Percentiles rank a stretch among this genome's conserved stretches.
Conservation (phyloP, 2,888 invertebrate genomes). For the Drosophila mimica region DNA sequence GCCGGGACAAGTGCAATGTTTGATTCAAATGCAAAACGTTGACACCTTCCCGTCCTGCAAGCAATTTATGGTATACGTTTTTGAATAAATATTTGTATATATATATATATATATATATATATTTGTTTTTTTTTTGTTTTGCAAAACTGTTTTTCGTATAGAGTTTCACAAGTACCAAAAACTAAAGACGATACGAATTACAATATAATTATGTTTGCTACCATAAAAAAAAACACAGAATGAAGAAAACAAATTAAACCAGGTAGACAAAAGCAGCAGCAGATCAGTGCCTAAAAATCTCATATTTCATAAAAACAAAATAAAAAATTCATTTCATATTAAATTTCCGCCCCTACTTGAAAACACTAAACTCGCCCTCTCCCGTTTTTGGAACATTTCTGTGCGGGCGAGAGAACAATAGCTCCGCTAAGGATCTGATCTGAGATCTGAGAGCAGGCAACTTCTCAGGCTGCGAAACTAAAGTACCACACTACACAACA, state of each 20-base stretch:
- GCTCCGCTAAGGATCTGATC: conserved; percentile 54
- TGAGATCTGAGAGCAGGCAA: conserved; percentile 32
- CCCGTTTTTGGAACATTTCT: conserved; percentile 24
- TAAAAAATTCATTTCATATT: conserved; percentile 71
- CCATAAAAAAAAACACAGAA: conserved; percentile 14
- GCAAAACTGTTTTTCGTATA: conserved; percentile 31
- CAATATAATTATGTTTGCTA: conserved; percentile 43
- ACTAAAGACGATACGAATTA: conserved; percentile 33
- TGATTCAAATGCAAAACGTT: conserved; percentile 82
- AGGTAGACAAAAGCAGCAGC: conserved; percentile 58
- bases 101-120: neutral
- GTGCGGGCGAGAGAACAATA: conserved; percentile 70
- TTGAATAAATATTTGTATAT: too few species aligned
- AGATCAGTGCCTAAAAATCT: conserved; percentile 67
- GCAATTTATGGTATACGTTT: conserved; percentile 58
- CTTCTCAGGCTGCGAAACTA: conserved; percentile 43
- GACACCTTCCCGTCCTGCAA: conserved; percentile 84
- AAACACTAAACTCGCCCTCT: conserved; percentile 27
- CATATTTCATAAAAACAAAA: conserved; percentile 67
- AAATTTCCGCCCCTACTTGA: conserved; percentile 83
- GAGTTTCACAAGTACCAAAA: conserved; percentile 57
- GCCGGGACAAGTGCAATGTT: conserved; percentile 90
- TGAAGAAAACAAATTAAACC: conserved; percentile 19
- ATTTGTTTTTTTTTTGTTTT: conserved; percentile 5
- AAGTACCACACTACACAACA: conserved; percentile 36